A percentile compares a stretch with the other conserved stretches of the same genome.
Evolutionary conservation across 2,888 invertebrate species (phyloP).

Genomic region (Trissolcus japonicus): DNA sequence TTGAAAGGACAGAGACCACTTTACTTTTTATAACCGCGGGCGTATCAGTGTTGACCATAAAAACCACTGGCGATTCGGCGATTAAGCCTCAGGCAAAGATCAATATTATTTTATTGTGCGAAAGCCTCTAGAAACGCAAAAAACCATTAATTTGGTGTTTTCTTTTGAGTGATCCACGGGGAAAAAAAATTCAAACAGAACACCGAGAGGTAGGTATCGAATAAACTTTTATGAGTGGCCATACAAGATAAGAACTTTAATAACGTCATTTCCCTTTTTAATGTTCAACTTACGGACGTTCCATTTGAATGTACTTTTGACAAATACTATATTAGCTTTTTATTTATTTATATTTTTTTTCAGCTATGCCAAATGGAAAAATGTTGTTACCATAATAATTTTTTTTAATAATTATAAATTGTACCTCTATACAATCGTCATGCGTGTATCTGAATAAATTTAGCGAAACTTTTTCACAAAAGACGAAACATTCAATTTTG

Average conservation of each 20-base stretch:
- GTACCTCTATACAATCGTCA: too few relatives aligned
- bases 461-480: too few relatives aligned
- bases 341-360: conserved; percentile 12
- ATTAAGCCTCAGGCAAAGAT: conserved; percentile 9
- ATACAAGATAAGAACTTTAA: conserved; percentile 33
- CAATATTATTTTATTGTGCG: neutral
- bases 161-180: conserved; percentile 13
- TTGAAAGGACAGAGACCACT: conserved; percentile 11
- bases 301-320: conserved; percentile 17
- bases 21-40: conserved; percentile 31
- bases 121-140: conserved; percentile 10
- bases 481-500: too few relatives aligned
- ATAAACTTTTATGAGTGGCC: conserved; percentile 35
- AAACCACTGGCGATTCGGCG: conserved; percentile 4
- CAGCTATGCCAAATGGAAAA: neutral
- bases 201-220: conserved; percentile 6
- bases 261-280: conserved; percentile 22
- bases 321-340: neutral
- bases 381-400: neutral
- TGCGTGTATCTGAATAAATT: too few relatives aligned
- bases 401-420: too few relatives aligned
- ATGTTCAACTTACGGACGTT: conserved; percentile 14
- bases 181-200: conserved; percentile 2
- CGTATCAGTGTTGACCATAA: conserved; percentile 8
- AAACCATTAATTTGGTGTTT: conserved; percentile 17